Conservation (phyloP, 2,888 invertebrate species). For the Drosophila merina region DNA sequence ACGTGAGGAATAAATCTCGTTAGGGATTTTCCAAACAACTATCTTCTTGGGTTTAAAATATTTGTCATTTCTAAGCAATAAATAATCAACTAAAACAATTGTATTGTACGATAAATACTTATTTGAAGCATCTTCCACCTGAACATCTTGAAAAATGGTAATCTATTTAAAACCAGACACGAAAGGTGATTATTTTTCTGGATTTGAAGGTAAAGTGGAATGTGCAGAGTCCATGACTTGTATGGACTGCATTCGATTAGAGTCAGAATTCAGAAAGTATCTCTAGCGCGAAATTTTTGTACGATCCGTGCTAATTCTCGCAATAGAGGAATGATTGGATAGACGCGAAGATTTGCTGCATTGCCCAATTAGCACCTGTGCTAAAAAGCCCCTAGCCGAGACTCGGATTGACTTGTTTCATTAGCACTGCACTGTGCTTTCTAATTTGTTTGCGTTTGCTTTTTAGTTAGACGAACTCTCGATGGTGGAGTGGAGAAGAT, state of each 20-base stretch:
- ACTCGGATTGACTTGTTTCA: constrained; percentile 31
- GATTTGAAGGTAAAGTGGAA: constrained; percentile 15
- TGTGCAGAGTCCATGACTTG: constrained; percentile 36
- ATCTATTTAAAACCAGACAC: neutral
- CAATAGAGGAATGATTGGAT: constrained; percentile 9
- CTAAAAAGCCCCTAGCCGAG: constrained; percentile 45
- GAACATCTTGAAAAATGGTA: neutral
- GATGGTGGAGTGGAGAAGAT: constrained; percentile 1
- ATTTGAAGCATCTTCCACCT: neutral
- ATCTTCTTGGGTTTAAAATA: neutral
- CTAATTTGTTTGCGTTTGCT: constrained; percentile 27
- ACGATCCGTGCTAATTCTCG: constrained; percentile 38
- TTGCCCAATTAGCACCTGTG: constrained; percentile 60
- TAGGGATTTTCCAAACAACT: neutral
- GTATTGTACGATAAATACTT: neutral
- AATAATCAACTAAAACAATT: neutral
- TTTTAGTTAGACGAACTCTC: constrained; percentile 18
- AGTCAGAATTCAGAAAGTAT: constrained; percentile 34
- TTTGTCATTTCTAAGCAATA: neutral
- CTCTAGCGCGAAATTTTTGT: constrained; percentile 41
- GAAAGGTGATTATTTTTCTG: neutral
- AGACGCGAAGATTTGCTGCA: constrained; percentile 46
- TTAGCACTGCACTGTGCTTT: constrained; percentile 43
- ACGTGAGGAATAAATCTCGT: neutral
- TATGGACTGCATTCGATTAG: constrained; percentile 34